A percentile compares a stretch with the other conserved stretches of the same genome.
These are phyloP conservation scores for Bombus sibiricus DNA, from an alignment of 1,140 invertebrate species.

Conservation along the genomic window DNA sequence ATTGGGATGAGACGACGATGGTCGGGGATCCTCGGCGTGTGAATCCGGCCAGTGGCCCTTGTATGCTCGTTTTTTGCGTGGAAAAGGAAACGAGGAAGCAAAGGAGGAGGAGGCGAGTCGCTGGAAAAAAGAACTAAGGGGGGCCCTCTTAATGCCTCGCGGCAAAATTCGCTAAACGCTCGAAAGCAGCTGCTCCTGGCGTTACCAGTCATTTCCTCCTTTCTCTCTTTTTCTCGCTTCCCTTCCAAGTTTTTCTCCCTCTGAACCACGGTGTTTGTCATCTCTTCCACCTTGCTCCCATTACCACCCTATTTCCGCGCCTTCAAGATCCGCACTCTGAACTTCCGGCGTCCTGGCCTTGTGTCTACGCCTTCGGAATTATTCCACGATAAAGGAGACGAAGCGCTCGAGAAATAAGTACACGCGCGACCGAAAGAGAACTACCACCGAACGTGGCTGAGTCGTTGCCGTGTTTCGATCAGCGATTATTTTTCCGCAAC, in stretches of 20 bases:
- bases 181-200: constrained; percentile 39
- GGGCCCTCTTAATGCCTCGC: constrained; percentile 40
- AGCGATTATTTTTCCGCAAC: not conserved
- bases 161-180: constrained; percentile 54
- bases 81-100: constrained; percentile 10
- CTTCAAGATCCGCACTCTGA: not conserved
- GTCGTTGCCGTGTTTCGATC: not conserved
- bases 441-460: not conserved
- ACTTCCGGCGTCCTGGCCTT: not conserved
- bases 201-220: not conserved
- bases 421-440: not conserved
- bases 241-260: not conserved
- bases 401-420: not conserved
- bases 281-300: not conserved
- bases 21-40: constrained; percentile 1
- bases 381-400: not conserved
- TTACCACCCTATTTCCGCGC: not conserved
- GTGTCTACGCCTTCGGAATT: not conserved
- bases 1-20: not conserved
- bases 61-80: not conserved
- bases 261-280: not conserved
- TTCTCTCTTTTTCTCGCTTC: not conserved
- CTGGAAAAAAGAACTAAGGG: not conserved
- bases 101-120: constrained; percentile 7
- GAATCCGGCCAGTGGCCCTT: not conserved